Base-by-base conservation (phyloP, 2,113 vertebrate species). In the Himantopus leucocephalus region DNA sequence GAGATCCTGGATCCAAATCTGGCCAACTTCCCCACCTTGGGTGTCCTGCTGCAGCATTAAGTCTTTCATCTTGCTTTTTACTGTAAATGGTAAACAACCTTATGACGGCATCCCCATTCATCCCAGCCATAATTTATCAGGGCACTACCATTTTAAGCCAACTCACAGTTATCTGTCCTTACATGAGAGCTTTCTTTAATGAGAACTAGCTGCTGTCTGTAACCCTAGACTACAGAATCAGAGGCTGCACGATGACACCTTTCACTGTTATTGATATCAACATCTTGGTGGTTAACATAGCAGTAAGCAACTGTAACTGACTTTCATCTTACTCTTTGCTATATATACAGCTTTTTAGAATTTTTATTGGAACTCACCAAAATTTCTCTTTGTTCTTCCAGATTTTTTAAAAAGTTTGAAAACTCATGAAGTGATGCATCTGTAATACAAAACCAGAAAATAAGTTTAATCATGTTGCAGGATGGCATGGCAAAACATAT, bases 371-470 rank as follows among this genome's bases (percentile, higher is more conserved):
- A 67, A 97, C 99, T 99, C 96, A 99, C 99, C 99, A 99, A 98
- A 79, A 99, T 98, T 96, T 99, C 99, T 97, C 99, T 99, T 98
- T 99, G 99, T 37, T 99, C 99, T 97, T 99, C 99, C 64, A 99
- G 97, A 86, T 99, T 99, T 98, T 97, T 99, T 91, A 99, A 97
- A 85, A 99, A 99, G 93, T 98, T 97, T 53, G 99, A 99, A 94
- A 99, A 99, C 88, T 99, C 99, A 20, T 98, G 99, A 85, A 99
- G 98, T 32, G 99, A 99, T 19, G 99, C 99, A 98, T 99, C 99
- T 99, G 97, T 47, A 98, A 97, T 2, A 94, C 41, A 64, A 97
- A 92, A 87, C 1, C 39, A 78, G 29, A n/a, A 55, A 55, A 30
- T 52, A 73, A 29, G 21, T 50, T 77, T 39, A 37, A 37, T 68